Conservation (phyloP, 37 sponge, comb jelly and placozoan species). For the Crambe crambe region DNA sequence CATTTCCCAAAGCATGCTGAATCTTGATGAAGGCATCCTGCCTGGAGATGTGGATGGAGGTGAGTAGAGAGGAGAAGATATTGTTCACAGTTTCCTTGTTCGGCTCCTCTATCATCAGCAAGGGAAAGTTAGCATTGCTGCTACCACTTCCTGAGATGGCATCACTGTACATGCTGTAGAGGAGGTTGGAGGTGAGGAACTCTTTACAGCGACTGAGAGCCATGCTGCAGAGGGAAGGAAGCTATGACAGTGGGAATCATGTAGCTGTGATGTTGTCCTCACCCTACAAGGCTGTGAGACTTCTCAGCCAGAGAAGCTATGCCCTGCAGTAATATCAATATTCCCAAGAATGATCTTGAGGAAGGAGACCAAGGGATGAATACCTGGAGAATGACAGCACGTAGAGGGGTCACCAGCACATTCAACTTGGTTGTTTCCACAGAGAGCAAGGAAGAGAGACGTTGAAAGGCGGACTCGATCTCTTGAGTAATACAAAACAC, state of each 20-base stretch:
- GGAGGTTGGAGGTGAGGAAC: constrained; percentile 59
- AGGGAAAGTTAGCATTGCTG: constrained; percentile 17
- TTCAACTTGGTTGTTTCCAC: constrained; percentile 58
- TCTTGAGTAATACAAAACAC: constrained; percentile 19
- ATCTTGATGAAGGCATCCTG: constrained; percentile 35
- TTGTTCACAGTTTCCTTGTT: neutral
- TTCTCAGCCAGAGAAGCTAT: constrained; percentile 32
- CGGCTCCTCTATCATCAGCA: constrained; percentile 11
- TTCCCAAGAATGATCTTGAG: neutral
- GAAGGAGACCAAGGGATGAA: neutral
- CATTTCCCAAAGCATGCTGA: constrained; percentile 18
- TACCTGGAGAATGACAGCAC: constrained; percentile 55
- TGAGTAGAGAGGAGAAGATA: neutral
- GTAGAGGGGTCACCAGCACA: constrained; percentile 58
- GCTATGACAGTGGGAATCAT: neutral
- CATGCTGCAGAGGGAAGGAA: constrained; percentile 16
- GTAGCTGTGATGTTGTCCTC: neutral
- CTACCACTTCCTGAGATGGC: constrained; percentile 23
- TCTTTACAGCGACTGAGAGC: constrained; percentile 43
- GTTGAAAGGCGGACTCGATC: constrained; percentile 37
- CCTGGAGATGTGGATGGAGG: constrained; percentile 35
- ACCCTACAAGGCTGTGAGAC: constrained; percentile 14
- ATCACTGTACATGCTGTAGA: constrained; percentile 46
- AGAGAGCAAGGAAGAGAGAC: constrained; percentile 48
- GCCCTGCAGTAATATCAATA: constrained; percentile 12